Conservation (phyloP, 2,797 vertebrate species). For the Phoebastria nigripes region DNA sequence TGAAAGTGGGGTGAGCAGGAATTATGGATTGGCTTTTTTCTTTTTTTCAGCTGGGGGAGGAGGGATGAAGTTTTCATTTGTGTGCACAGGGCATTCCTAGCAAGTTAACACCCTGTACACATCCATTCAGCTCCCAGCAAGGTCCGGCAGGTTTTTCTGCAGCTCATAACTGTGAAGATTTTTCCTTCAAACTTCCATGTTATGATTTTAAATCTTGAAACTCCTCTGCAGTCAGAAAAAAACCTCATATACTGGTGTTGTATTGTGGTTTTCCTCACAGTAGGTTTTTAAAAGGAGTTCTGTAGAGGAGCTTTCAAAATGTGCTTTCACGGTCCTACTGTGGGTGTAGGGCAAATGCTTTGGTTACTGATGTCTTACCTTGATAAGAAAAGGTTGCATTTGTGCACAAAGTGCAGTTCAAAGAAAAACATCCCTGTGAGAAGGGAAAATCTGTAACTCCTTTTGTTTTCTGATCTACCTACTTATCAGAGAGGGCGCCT, state of each 20-base stretch:
- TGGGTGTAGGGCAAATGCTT: not conserved
- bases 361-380: not conserved
- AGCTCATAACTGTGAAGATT: not conserved
- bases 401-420: not conserved
- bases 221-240: not conserved
- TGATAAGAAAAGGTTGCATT: not conserved
- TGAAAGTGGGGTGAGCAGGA: not conserved
- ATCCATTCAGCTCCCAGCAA: not conserved
- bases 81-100: not conserved
- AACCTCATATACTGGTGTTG: not conserved
- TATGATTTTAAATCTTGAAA: not conserved
- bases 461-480: not conserved
- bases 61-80: not conserved
- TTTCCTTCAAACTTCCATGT: not conserved
- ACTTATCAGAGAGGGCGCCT: slow-evolving; percentile 12
- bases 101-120: not conserved
- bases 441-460: not conserved
- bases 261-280: not conserved
- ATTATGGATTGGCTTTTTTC: fast-evolving
- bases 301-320: not conserved
- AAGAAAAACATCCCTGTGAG: not conserved
- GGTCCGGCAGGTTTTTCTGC: not conserved
- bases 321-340: not conserved
- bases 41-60: not conserved
- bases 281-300: not conserved